Base-by-base conservation (phyloP, 1,140 invertebrate species). In the Drosophila auraria region DNA sequence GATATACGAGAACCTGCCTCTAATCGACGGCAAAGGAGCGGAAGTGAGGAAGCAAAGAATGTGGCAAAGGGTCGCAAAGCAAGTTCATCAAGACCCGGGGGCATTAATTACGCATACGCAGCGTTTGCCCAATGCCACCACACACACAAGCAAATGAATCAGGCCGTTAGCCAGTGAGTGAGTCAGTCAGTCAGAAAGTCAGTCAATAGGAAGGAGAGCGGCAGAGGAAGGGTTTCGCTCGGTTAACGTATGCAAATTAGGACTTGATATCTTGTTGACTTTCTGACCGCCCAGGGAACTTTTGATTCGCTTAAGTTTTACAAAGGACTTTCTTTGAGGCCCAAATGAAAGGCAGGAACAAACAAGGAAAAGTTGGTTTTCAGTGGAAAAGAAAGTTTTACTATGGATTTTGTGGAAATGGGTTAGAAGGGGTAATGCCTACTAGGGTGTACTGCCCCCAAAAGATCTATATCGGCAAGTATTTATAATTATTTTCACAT, bases 61-160 rank as follows among this genome's bases (percentile, higher is more conserved):
- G 44, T 5, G 49, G 40, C 38, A 38, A 45, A 53, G 40, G 47
- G 40, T 42, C 25, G 27, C 27, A 9, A 1, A 36, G 30, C 80
- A 62, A 63, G 80, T 83, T 83, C 82, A 83, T 83, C 80, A 59
- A 72, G 51, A 63, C 82, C 77, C 61, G 58, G 65, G 61, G 74
- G 78, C 82, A 81, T 81, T 86, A 86, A 86, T 86, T 86, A 84
- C 82, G 82, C 61, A 86, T 86, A 86, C 82, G 69, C 78, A 78
- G 62, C 78, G 54, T 81, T 40, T 64, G 69, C 42, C 73, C 72
- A 61, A 49, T 64, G 51, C 51, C 51, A 66, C 58, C 42, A 44
- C 53, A 51, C 53, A 51, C 42, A 49, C 36, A 15, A 59, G 56
- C 53, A 74, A 70, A 80, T 59, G 61, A 58, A 53, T 61, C 27